Base-by-base conservation (phyloP, 2,113 vertebrate species). In the Tricholaema leucomelas region DNA sequence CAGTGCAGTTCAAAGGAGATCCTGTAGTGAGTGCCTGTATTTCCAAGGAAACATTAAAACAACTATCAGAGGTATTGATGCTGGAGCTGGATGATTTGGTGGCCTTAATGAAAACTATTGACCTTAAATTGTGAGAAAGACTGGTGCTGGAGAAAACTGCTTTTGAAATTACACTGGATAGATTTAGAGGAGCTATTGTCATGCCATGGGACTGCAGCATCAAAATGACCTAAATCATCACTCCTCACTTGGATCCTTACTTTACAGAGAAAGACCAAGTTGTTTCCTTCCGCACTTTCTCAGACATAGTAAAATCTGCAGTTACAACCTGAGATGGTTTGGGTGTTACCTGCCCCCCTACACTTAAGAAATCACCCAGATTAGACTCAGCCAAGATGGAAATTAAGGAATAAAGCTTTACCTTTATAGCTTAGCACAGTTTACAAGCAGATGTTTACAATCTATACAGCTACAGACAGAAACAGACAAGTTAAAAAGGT, bases 31-130 rank as follows among this genome's bases (percentile, higher is more conserved):
- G 10, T 18, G 23, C 7, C 4, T 33, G 1, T 28, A 38, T 48
- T 76, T 56, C 38, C 44, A 73, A 69, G 20, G 30, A 4, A 65
- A 1, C 8, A 19, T 80, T 80, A 35, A 54, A 92, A 46, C 31
- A 64, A 8, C 8, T 52, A 16, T 6, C 13, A 38, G 12, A 3
- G 2, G 0, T 17, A 63, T 40, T 31, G 52, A 1, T 13, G 36
- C 44, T 79, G 30, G 38, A 76, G 6, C 40, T 19, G 21, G 11
- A 52, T 2, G 23, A 76, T 28, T 30, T 4, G 11, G 31, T 38
- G 6, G 5, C 54, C 79, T 85, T 50, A 70, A 54, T 35, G 35
- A 65, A 42, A 76, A 33, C 18, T 61, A 12, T 44, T 38, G 9
- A 42, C 17, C 18, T 10, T 10, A 19, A 85, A 3, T 33, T 5